Evolutionary conservation across 2,113 vertebrate species (phyloP), one percentile per base, ranked within the genome.

Genomic region (Erinaceus europaeus): DNA sequence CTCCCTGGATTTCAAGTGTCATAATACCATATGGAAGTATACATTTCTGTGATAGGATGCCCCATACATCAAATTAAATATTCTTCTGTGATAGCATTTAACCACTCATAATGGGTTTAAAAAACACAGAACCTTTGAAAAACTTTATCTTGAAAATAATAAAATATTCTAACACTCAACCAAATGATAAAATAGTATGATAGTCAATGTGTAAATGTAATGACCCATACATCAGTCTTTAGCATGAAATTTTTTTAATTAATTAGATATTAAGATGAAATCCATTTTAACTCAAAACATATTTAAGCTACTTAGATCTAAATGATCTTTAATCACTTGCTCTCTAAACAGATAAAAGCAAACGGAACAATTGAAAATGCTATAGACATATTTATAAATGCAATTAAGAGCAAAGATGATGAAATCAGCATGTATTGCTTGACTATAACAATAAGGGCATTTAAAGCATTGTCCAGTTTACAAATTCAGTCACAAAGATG

Each of bases 1-100:
- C 76, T 93, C 92, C 87, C 87, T 89, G 50, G 89, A 90, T 93
- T 89, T 84, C 92, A 89, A 87, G 61, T 94, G 84, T 82, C 69
- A 71, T 88, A 78, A 92, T 75, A 48, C 53, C 77, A 44, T 64
- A 52, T 38, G 65, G 89, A 23, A 89, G 29, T 76, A 78, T 6
- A 53, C 50, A 46, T 89, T 40, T 48, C 73, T 87, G 53, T 23
- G 23, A 67, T 78, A 77, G 81, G 81, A 61, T 32, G 25, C 10
- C 55, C 77, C n/a, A 36, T 73, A 82, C 36, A 86, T 62, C 93
- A 93, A 20, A 40, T 12, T 77, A 71, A 84, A 84, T 77, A 61
- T 32, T 67, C 21, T 84, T 71, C 89, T 57, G 42, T 95, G 87
- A 92, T 50, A 89, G 76, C 36, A 61, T 71, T 65, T 90, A 84